Evolutionary conservation across 1,140 invertebrate species (phyloP).

Genomic region (Galendromus occidentalis): DNA sequence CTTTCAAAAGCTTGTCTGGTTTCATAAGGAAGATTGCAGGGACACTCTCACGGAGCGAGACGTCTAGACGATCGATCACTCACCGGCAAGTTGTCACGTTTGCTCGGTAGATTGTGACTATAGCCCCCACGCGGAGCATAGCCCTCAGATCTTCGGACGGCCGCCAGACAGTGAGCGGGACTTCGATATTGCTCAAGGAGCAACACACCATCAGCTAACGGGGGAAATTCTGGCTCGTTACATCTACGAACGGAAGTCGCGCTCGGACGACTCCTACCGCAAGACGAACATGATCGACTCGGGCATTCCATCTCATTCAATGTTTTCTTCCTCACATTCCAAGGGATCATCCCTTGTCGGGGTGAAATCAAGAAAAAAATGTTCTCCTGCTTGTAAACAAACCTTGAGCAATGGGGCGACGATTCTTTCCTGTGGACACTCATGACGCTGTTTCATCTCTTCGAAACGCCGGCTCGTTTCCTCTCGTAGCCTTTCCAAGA

Average conservation of each 20-base stretch:
- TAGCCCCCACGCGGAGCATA: background rate
- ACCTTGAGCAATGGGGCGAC: background rate
- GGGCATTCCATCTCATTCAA: too few species aligned
- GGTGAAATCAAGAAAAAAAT: too few species aligned
- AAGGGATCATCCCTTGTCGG: too few species aligned
- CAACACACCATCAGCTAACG: background rate
- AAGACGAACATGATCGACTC: too few species aligned
- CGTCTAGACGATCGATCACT: background rate
- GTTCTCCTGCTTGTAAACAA: background rate
- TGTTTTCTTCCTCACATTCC: too few species aligned
- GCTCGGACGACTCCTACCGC: too few species aligned
- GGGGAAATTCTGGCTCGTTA: too few species aligned
- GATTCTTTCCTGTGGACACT: background rate
- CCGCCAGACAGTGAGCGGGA: background rate
- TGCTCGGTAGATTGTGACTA: background rate
- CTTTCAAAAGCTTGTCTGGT: too few species aligned
- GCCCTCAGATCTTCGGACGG: background rate
- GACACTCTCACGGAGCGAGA: too few species aligned
- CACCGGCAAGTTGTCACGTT: conserved; percentile 1
- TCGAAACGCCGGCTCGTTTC: background rate
- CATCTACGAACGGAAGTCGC: too few species aligned
- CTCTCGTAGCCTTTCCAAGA: too few species aligned
- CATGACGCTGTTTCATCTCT: background rate
- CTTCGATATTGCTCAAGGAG: background rate
- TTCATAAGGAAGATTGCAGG: too few species aligned